Conservation (phyloP, 2,888 invertebrate species). For the Malthinus seriepunctatus region DNA sequence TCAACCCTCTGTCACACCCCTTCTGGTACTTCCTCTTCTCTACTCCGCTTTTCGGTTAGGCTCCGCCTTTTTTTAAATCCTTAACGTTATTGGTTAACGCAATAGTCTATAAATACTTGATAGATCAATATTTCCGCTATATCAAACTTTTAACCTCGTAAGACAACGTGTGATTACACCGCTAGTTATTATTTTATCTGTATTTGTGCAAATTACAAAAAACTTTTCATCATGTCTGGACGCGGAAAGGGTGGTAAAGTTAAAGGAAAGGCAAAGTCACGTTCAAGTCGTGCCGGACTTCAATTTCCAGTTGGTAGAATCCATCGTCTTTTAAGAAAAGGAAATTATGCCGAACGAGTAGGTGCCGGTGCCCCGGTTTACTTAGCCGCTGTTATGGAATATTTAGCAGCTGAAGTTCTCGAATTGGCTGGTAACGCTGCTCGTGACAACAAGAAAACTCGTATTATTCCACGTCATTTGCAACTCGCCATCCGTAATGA, state of each 20-base stretch:
- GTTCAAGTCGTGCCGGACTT: conserved; percentile 62
- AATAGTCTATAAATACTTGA: no score
- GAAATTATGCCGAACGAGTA: conserved; percentile 66
- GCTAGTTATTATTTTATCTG: no score
- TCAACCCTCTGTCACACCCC: no score
- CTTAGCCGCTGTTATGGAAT: conserved; percentile 65
- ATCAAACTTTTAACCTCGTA: no score
- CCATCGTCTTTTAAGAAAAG: conserved; percentile 63
- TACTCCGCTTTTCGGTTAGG: no score
- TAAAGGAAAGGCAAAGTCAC: conserved; percentile 55
- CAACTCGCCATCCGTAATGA: conserved; percentile 81
- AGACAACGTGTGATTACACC: no score
- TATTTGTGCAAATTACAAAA: no score
- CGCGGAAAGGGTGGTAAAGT: conserved; percentile 55
- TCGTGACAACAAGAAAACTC: conserved; percentile 68
- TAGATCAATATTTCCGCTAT: no score
- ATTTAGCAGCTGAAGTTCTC: conserved; percentile 71
- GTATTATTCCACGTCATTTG: conserved; percentile 78
- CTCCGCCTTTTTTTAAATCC: no score
- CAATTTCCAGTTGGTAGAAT: conserved; percentile 65
- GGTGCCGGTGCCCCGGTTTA: conserved; percentile 61
- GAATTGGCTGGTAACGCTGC: conserved; percentile 71
- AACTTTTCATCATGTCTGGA: conserved; percentile 47
- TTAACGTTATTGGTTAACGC: no score
- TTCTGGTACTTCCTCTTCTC: no score